phyloP scores from a whole-genome alignment of 1,140 invertebrate genomes.

The Ips nitidus region DNA sequence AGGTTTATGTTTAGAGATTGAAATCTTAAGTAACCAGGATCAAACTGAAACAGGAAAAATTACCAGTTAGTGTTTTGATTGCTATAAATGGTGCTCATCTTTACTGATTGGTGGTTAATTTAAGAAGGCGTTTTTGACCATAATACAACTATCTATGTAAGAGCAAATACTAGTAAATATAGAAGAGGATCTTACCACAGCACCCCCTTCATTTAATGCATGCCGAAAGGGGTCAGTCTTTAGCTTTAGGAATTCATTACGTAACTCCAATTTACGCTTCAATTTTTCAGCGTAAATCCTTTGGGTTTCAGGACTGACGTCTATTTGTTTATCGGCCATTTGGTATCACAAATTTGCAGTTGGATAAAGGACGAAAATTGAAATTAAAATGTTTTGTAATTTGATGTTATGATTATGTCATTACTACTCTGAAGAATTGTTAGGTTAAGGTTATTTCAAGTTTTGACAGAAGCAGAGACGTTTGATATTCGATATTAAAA shows the following conservation, averaged over 20 bases:
- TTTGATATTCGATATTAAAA: too few species aligned
- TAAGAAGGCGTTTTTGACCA: too few species aligned
- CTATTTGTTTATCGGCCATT: constrained; percentile 39
- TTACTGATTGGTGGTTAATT: too few species aligned
- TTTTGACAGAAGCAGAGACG: too few species aligned
- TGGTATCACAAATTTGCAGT: neutral
- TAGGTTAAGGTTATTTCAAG: too few species aligned
- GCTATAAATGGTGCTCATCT: too few species aligned
- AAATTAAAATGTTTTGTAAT: neutral
- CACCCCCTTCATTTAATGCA: constrained; percentile 58
- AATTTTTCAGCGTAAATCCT: constrained; percentile 59
- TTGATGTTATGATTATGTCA: neutral
- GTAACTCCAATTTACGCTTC: constrained; percentile 57
- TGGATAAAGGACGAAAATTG: too few species aligned
- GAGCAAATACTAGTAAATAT: too few species aligned
- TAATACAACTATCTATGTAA: constrained; percentile 11
- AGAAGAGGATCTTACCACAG: constrained; percentile 56
- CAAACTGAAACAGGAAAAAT: constrained; percentile 65
- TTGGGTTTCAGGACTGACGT: constrained; percentile 41
- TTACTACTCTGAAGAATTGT: neutral
- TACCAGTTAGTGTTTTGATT: neutral
- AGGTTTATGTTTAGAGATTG: constrained; percentile 65
- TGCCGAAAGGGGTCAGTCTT: constrained; percentile 64
- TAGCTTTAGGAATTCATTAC: constrained; percentile 70
- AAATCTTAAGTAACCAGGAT: constrained; percentile 70